A percentile compares a stretch with the other conserved stretches of the same genome.
Conservation (phyloP, 2,888 invertebrate genomes). For the Lacanobia wlatinum region DNA sequence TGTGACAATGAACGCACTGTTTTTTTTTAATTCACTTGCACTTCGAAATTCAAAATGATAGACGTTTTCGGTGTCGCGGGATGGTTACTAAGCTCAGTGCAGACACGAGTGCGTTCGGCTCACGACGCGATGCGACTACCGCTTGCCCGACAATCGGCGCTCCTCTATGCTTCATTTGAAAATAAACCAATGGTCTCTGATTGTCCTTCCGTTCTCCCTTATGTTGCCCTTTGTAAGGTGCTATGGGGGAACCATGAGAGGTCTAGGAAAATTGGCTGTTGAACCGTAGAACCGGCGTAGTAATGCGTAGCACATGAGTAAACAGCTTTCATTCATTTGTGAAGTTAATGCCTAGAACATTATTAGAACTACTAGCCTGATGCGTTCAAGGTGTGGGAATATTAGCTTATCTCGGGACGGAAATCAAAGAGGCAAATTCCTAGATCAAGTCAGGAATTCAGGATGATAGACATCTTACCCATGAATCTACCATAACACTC, state of each 20-base stretch:
- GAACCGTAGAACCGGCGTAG: conserved; percentile 73
- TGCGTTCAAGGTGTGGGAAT: conserved; percentile 8
- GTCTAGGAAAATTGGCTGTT: conserved; percentile 71
- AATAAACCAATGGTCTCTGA: conserved; percentile 71
- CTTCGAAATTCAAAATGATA: conserved; percentile 70
- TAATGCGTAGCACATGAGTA: conserved; percentile 76
- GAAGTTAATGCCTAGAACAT: conserved; percentile 56
- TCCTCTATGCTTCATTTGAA: conserved; percentile 84
- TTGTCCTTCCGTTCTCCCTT: conserved; percentile 69
- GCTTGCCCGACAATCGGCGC: conserved; percentile 70
- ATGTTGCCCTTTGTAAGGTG: conserved; percentile 57
- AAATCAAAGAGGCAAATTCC: background rate
- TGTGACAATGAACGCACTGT: conserved; percentile 59
- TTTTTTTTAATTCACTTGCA: conserved; percentile 71
- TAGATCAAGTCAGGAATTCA: background rate
- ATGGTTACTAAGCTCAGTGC: conserved; percentile 69
- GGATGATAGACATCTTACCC: background rate
- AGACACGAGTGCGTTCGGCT: conserved; percentile 79
- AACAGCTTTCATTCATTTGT: conserved; percentile 78
- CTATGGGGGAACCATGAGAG: conserved; percentile 65
- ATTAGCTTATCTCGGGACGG: background rate
- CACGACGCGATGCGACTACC: conserved; percentile 82
- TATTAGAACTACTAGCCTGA: conserved; percentile 29
- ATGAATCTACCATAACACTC: background rate
- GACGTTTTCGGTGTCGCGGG: conserved; percentile 69